phyloP scores from a whole-genome alignment of 2,113 vertebrate genomes.

The Atherinomorus stipes region DNA sequence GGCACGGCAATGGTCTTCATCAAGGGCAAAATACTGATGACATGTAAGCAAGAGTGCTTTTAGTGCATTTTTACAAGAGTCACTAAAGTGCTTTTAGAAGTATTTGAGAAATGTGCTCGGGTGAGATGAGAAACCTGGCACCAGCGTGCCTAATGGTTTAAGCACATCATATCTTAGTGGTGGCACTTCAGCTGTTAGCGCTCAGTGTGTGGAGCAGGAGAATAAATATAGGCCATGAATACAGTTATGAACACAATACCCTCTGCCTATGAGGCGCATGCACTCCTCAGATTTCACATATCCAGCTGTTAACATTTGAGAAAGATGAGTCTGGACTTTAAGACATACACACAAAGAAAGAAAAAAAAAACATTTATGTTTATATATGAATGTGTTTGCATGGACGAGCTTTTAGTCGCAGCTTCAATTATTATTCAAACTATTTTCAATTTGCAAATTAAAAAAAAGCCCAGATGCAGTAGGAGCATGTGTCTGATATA shows the following conservation, averaged over 20 bases:
- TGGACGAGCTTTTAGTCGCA: conserved; percentile 1
- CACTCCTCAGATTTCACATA: conserved; percentile 47
- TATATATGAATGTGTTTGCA: not conserved
- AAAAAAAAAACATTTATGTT: not conserved
- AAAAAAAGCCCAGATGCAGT: conserved; percentile 1
- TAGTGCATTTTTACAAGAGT: conserved; percentile 74
- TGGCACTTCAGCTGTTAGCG: conserved; percentile 77
- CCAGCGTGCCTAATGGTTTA: conserved; percentile 75
- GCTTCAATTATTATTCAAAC: conserved; percentile 5
- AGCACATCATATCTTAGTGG: conserved; percentile 67
- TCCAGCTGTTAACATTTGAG: conserved; percentile 64
- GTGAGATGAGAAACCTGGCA: conserved; percentile 71
- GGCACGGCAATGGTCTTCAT: conserved; percentile 44
- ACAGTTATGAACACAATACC: conserved; percentile 65
- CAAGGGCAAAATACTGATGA: conserved; percentile 65
- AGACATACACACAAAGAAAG: not conserved
- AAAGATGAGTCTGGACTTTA: not conserved
- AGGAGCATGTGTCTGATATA: conserved; percentile 11
- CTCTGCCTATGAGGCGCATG: conserved; percentile 48
- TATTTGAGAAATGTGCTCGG: conserved; percentile 73
- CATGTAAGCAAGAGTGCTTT: conserved; percentile 72
- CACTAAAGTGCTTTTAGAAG: conserved; percentile 69
- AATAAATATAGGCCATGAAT: conserved; percentile 70
- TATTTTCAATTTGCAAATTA: conserved; percentile 7
- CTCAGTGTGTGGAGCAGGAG: conserved; percentile 55